Percentiles rank a stretch among this genome's conserved stretches.
These are phyloP conservation scores for Streblospio benedicti DNA, from an alignment of 1,140 invertebrate genomes.

Conservation along the genomic window DNA sequence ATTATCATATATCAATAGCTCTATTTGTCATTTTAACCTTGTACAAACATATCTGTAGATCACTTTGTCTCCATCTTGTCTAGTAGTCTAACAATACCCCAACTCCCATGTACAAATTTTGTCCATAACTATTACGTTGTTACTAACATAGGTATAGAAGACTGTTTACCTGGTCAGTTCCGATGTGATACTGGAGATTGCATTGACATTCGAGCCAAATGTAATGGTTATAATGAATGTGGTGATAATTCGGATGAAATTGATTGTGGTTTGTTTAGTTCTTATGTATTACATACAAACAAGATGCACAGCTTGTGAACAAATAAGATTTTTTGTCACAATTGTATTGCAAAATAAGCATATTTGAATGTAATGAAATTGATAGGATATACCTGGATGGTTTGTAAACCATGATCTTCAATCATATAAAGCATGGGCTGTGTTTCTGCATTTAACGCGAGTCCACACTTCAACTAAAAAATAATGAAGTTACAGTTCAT, in stretches of 20 bases:
- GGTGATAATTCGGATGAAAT: slow-evolving; percentile 76
- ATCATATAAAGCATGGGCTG: no score
- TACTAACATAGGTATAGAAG: background rate
- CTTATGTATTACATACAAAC: background rate
- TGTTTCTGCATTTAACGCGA: no score
- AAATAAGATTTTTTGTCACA: background rate
- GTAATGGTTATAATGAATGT: slow-evolving; percentile 77
- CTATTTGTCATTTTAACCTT: background rate
- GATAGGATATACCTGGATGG: no score
- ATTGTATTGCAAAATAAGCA: no score
- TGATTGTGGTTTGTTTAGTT: slow-evolving; percentile 60
- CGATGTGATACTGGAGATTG: slow-evolving; percentile 48
- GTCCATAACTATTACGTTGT: no score
- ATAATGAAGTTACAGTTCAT: no score
- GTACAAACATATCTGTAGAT: background rate
- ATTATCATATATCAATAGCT: background rate
- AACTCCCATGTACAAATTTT: no score
- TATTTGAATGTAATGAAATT: no score
- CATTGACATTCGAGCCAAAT: slow-evolving; percentile 81
- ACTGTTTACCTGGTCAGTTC: slow-evolving; percentile 6
- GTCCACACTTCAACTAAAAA: no score
- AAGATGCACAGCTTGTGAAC: background rate
- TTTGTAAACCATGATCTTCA: no score
- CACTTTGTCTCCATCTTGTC: no score
- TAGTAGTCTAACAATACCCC: no score